These are phyloP conservation scores for Spondyliosoma cantharus DNA, from an alignment of 2,797 vertebrate genomes.

Conservation along the genomic window DNA sequence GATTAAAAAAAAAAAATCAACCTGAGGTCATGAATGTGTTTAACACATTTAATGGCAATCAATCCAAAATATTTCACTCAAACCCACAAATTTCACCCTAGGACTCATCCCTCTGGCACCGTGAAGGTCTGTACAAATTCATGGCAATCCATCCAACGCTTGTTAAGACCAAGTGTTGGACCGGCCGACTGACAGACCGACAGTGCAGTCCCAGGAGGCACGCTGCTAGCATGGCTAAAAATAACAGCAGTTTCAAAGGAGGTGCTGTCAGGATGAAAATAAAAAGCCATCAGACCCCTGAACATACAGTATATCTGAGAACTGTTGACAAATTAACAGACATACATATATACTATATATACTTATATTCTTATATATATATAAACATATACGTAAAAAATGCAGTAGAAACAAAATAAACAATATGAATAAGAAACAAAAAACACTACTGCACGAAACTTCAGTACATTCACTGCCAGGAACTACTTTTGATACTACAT, in stretches of 20 bases:
- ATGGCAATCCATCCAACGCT: not conserved
- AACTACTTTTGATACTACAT: too few species aligned
- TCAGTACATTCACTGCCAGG: too few species aligned
- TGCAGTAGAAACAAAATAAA: too few species aligned
- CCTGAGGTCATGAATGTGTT: not conserved
- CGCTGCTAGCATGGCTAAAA: slow-evolving; percentile 7
- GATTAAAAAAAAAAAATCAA: too few species aligned
- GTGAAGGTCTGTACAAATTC: not conserved
- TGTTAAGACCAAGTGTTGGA: not conserved
- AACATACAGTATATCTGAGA: not conserved
- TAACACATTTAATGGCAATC: not conserved
- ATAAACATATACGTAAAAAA: too few species aligned
- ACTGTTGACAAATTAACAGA: not conserved
- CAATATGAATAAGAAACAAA: too few species aligned
- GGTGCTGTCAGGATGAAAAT: not conserved
- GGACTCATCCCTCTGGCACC: not conserved
- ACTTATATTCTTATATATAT: too few species aligned
- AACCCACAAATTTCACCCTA: not conserved
- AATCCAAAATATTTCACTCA: not conserved
- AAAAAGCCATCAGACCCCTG: not conserved
- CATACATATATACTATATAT: not conserved
- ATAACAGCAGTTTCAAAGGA: not conserved
- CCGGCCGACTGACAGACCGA: not conserved
- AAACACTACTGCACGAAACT: too few species aligned
- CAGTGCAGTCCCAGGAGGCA: not conserved